Percentiles rank a stretch among this genome's conserved stretches.
These are phyloP conservation scores for Homarus gammarus DNA, from an alignment of 2,888 invertebrate genomes.

Conservation along the genomic window DNA sequence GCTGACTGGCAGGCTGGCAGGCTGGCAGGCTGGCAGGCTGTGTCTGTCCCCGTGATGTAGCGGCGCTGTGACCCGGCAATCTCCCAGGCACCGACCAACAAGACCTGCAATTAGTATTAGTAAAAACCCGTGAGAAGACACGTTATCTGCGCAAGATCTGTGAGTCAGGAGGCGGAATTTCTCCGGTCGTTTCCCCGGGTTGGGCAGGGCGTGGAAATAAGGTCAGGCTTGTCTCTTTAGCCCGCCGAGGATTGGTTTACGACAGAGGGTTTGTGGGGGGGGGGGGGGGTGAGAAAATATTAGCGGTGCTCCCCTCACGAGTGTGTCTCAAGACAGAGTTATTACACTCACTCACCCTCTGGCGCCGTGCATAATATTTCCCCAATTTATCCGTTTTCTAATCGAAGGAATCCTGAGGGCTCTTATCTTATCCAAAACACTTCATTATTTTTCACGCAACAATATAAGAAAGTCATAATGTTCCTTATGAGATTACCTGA, in stretches of 20 bases:
- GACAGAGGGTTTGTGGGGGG: not conserved
- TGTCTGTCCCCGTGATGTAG: too few relatives aligned
- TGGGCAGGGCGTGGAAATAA: slow-evolving; percentile 5
- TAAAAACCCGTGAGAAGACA: not conserved
- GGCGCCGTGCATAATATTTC: too few relatives aligned
- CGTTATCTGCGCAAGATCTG: not conserved
- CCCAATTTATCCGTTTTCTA: not conserved
- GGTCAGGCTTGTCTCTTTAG: not conserved
- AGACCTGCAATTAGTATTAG: not conserved
- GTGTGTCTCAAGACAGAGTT: not conserved
- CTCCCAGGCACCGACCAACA: not conserved
- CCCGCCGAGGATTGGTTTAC: not conserved
- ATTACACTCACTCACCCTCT: not conserved
- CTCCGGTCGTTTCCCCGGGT: not conserved
- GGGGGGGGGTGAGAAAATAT: not conserved
- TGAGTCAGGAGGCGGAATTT: not conserved
- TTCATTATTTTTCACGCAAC: too few relatives aligned
- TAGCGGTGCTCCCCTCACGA: not conserved
- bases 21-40: too few relatives aligned
- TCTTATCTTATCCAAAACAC: too few relatives aligned
- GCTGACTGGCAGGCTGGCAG: too few relatives aligned
- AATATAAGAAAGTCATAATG: too few relatives aligned
- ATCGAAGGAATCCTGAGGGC: not conserved
- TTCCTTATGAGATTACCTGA: too few relatives aligned
- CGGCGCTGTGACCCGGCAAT: not conserved